Base-by-base conservation (phyloP, 35 echinoderm and acorn worm genomes). In the Stichopus chloronotus region DNA sequence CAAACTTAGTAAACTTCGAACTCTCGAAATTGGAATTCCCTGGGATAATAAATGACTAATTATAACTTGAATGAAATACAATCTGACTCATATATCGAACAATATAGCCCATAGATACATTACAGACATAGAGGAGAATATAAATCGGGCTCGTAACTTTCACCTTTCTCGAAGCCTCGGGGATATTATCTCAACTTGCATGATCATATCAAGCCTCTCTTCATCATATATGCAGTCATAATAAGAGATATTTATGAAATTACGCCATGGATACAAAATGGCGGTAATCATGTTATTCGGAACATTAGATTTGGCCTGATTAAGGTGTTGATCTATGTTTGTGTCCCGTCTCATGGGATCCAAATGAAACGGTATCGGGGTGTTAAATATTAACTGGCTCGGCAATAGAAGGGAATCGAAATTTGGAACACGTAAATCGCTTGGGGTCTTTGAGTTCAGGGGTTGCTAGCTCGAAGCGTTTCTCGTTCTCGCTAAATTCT, bases 301-400 rank as follows among this genome's bases (percentile, higher is more conserved):
- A 85, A 85, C 82, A 85, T 85, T 85, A 58, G 55, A 85, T 85
- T 85, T 56, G 43, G 17, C 57, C 55, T 56, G 82, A 85, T 85
- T 85, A 58, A 57, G 57, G 16, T 11, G 82, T 23, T 85, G 56
- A 85, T 85, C 19, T n/a, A 52, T 85, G 55, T 85, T 57, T 85
- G 17, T 85, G 4, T 58, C 7, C 55, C 82, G 55, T 85, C 82
- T 85, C 82, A 8, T 23, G 82, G 82, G 82, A 5, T 55, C 54
- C 19, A 19, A 58, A 85, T 21, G 82, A n/a, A 58, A 58, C 19
- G 14, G 8, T 23, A 11, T 55, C 6, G 57, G 30, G 6, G 82
- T 58, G 82, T 85, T 20, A 85, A 85, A 85, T 83, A 85, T 22
- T 85, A 74, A 74, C 22, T 43, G 30, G 30, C 30, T 43, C 30